A percentile compares a stretch with the other conserved stretches of the same genome.
Evolutionary conservation across 2,888 invertebrate species (phyloP).

Genomic region (Aquatica leii): DNA sequence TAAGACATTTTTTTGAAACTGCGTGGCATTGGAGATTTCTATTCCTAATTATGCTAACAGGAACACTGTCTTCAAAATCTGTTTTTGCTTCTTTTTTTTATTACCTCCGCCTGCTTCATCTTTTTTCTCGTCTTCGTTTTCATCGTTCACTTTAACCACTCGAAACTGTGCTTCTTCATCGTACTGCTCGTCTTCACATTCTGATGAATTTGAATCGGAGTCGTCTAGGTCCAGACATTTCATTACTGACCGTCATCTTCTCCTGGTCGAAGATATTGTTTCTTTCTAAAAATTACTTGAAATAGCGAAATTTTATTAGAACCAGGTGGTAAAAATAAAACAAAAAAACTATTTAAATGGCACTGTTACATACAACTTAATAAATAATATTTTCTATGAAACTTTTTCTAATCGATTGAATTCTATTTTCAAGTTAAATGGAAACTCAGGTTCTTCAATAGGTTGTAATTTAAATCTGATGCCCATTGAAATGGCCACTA

Average conservation of each 20-base stretch:
- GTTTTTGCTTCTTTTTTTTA: background rate
- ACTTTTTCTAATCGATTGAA: background rate
- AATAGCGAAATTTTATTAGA: slow-evolving; percentile 12
- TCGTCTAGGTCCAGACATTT: slow-evolving; percentile 14
- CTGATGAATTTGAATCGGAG: slow-evolving; percentile 15
- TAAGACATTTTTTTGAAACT: background rate
- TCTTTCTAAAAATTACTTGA: slow-evolving; percentile 25
- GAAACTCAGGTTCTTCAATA: background rate
- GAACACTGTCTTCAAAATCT: background rate
- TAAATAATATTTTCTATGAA: background rate
- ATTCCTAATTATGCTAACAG: background rate
- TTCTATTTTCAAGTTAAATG: background rate
- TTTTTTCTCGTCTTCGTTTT: no score
- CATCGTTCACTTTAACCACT: slow-evolving; percentile 6
- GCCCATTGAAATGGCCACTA: background rate
- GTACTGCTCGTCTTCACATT: slow-evolving; percentile 6
- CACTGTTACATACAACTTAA: background rate
- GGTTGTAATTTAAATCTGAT: background rate
- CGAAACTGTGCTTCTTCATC: background rate
- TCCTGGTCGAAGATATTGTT: slow-evolving; percentile 14
- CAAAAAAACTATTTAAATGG: background rate
- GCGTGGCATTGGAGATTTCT: background rate
- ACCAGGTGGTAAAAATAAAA: background rate
- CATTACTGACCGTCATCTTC: slow-evolving; percentile 24
- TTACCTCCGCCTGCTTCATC: background rate